These are phyloP conservation scores for Nasonia oneida DNA, from an alignment of 2,888 invertebrate species.

Conservation along the genomic window DNA sequence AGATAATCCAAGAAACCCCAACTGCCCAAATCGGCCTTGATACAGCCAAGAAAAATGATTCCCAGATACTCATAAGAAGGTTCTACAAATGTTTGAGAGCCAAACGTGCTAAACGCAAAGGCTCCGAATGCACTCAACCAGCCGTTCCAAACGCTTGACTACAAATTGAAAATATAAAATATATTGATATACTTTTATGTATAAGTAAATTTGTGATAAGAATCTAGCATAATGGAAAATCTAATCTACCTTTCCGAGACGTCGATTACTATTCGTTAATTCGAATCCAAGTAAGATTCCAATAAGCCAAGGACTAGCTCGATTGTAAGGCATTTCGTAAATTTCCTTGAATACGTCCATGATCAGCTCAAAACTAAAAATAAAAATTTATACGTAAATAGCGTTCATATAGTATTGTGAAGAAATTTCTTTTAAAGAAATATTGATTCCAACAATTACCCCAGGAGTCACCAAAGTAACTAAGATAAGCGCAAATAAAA, in stretches of 20 bases:
- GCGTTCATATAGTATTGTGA: background rate
- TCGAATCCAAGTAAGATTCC: slow-evolving; percentile 63
- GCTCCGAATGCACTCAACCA: slow-evolving; percentile 64
- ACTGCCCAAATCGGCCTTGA: slow-evolving; percentile 79
- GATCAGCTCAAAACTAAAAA: slow-evolving; percentile 14
- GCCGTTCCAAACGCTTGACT: slow-evolving; percentile 62
- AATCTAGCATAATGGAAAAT: background rate
- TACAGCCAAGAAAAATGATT: slow-evolving; percentile 77
- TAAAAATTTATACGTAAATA: background rate
- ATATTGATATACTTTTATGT: background rate
- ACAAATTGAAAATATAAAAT: background rate
- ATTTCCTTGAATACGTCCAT: slow-evolving; percentile 39
- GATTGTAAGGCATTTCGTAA: slow-evolving; percentile 61
- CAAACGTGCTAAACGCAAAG: slow-evolving; percentile 58
- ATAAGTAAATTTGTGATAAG: too few species aligned
- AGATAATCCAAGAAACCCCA: slow-evolving; percentile 80
- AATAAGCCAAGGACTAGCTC: slow-evolving; percentile 63
- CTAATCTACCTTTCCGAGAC: slow-evolving; percentile 74
- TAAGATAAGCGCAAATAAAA: slow-evolving; percentile 68
- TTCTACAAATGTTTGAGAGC: slow-evolving; percentile 69
- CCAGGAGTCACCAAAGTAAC: slow-evolving; percentile 73
- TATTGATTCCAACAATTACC: slow-evolving; percentile 75
- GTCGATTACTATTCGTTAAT: slow-evolving; percentile 58
- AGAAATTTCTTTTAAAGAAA: background rate
- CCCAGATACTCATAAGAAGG: slow-evolving; percentile 73